Percentiles rank a stretch among this genome's conserved stretches.
Evolutionary conservation across 1,140 invertebrate species (phyloP).

Genomic region (Solen grandis): DNA sequence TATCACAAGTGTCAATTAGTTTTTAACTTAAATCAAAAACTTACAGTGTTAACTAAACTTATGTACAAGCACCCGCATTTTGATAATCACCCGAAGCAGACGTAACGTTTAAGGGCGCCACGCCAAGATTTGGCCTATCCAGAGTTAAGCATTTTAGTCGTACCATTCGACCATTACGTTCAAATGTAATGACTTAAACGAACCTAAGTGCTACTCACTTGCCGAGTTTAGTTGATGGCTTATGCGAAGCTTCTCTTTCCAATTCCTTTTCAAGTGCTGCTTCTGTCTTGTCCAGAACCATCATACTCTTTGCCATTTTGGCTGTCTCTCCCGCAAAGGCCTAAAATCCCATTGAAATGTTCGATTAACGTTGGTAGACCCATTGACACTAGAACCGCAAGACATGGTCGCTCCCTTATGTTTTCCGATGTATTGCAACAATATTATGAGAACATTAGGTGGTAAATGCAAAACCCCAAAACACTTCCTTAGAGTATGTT

Average conservation of each 20-base stretch:
- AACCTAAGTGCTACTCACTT: slow-evolving; percentile 60
- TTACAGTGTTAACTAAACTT: too few species aligned
- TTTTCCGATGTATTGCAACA: not conserved
- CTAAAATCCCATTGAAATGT: slow-evolving; percentile 43
- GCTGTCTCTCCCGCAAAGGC: slow-evolving; percentile 65
- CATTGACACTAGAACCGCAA: too few species aligned
- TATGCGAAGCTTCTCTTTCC: slow-evolving; percentile 49
- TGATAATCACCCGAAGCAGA: too few species aligned
- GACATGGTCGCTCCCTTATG: not conserved
- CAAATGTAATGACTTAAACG: too few species aligned
- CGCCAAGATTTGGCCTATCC: too few species aligned
- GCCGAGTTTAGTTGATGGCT: slow-evolving; percentile 55
- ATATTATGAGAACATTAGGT: not conserved
- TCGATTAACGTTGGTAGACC: not conserved
- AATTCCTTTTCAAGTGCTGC: slow-evolving; percentile 65
- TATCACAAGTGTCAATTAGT: too few species aligned
- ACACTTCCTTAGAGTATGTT: not conserved
- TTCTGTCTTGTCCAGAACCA: slow-evolving; percentile 63
- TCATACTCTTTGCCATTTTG: slow-evolving; percentile 64
- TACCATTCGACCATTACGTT: too few species aligned
- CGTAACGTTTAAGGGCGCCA: too few species aligned
- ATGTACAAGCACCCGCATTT: too few species aligned
- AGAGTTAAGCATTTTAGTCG: too few species aligned
- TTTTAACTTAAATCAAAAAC: too few species aligned
- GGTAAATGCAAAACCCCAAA: not conserved